Base-by-base conservation (phyloP, 2,888 invertebrate genomes). In the Nudaria mundana region DNA sequence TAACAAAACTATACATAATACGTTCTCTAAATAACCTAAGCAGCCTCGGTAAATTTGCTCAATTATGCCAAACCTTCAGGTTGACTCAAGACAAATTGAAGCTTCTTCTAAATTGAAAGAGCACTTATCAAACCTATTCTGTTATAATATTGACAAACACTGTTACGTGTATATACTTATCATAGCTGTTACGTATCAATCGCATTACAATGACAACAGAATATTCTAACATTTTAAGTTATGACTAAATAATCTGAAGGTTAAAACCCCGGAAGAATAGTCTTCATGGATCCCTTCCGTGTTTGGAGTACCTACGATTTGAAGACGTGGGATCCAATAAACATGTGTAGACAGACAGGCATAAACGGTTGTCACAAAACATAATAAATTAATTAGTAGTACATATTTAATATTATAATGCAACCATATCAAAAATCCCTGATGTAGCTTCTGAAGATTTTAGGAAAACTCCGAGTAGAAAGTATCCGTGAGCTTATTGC, bases 241-340 rank as follows among this genome's bases (percentile, higher is more conserved):
- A 53, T 55, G 56, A 40, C 48, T 44, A 51, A 50, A 50, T 33
- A 33, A 33, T 54, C 44, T 63, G 64, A 73, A 72, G 73, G 73
- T 70, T 66, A 67, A 52, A 56, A 49, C 65, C 53, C 63, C 71
- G 73, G 73, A 73, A 73, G 67, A 64, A 61, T 55, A 46, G 49
- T 51, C 55, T 45, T 52, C 39, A 25, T 34, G 41, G 53, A 59
- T 60, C 60, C 56, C 44, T 55, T 58, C 54, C 58, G 56, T 52
- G 43, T 56, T 36, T 40, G 45, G 38, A 36, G 40, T 41, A 32
- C 54, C 45, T 37, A 38, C 30, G 25, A 43, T 34, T 43, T 56
- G 42, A 46, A 41, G 58, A 58, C 51, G 38, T 44, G 41, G 41
- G 41, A 41, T 44, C 37, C 40, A 42, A 54, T 48, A 48, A 51